Evolutionary conservation across 2,113 vertebrate genomes (phyloP), one percentile per base, ranked within the genome.

Genomic region (Paramormyrops kingsleyae): DNA sequence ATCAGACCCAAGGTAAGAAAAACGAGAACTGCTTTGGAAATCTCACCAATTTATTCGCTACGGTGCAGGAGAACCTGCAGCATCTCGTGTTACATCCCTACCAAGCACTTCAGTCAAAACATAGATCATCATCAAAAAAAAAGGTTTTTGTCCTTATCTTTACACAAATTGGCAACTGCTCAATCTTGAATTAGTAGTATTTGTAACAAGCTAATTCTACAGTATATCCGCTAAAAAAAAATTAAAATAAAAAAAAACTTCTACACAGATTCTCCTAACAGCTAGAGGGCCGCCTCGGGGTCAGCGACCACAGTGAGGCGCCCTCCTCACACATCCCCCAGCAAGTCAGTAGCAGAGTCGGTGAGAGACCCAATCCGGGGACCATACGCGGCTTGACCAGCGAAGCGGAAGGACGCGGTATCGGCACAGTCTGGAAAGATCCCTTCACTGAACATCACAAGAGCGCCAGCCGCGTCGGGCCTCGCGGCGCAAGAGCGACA

Each of bases 121-220:
- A 90, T 52, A 90, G 89, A 91, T 50, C 90, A 92, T 90, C 6
- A 87, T 9, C 88, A 52, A 92, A 90, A 91, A 91, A 91, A 85
- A 92, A 70, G n/a, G 74, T n/a, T 88, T 86, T 88, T 89, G 42
- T 84, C 83, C 87, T 39, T 90, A 83, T 89, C 89, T 91, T 88
- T 90, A 90, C 88, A 92, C 90, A 85, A 92, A 89, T 91, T 91
- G 91, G 92, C 91, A 91, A 89, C 91, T 91, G 90, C 89, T 92
- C 90, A 89, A 91, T 89, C 89, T 92, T 90, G 66, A 91, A 90
- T 92, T 92, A 92, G 92, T 94, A 93, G 86, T 77, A 89, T 86
- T 90, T 27, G 3, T 90, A 46, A 53, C 42, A 47, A 91, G 83
- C 90, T 92, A 92, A 77, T 35, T 49, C 83, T 91, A 92, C 91